Evolutionary conservation across 2,113 vertebrate species (phyloP).

Genomic region (Labeo rohita): DNA sequence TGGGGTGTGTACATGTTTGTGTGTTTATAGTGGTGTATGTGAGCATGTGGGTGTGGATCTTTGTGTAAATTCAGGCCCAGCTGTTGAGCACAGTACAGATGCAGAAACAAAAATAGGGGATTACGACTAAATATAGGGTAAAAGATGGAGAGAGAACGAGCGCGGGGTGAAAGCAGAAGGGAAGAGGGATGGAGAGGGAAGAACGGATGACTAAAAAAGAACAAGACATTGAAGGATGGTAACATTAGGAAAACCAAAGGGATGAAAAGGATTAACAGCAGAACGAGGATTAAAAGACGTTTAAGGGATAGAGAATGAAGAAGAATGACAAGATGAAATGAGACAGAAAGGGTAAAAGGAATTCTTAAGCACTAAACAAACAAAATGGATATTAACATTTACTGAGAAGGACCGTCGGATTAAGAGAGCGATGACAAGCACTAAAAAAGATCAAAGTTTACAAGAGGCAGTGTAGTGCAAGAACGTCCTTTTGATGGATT

Average conservation of each 20-base stretch:
- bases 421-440: background rate
- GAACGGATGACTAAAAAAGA: constrained; percentile 1
- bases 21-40: constrained; percentile 38
- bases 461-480: background rate
- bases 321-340: constrained; percentile 24
- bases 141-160: constrained; percentile 21
- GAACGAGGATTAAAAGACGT: background rate
- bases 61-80: constrained; percentile 66
- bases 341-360: constrained; percentile 17
- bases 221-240: background rate
- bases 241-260: constrained; percentile 20
- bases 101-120: constrained; percentile 66
- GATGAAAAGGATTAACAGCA: constrained; percentile 31
- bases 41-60: constrained; percentile 49
- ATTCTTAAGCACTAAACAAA: constrained; percentile 31
- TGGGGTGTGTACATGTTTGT: constrained; percentile 39
- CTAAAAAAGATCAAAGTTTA: constrained; percentile 18
- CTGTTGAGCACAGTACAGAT: constrained; percentile 73
- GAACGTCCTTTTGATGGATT: background rate
- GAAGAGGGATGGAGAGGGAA: background rate
- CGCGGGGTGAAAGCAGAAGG: background rate
- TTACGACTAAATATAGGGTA: constrained; percentile 70
- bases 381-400: background rate
- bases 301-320: constrained; percentile 27
- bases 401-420: constrained; percentile 6